Evolutionary conservation across 1,140 invertebrate genomes (phyloP), one percentile per base, ranked within the genome.

Genomic region (Tetramorium parvispinum): DNA sequence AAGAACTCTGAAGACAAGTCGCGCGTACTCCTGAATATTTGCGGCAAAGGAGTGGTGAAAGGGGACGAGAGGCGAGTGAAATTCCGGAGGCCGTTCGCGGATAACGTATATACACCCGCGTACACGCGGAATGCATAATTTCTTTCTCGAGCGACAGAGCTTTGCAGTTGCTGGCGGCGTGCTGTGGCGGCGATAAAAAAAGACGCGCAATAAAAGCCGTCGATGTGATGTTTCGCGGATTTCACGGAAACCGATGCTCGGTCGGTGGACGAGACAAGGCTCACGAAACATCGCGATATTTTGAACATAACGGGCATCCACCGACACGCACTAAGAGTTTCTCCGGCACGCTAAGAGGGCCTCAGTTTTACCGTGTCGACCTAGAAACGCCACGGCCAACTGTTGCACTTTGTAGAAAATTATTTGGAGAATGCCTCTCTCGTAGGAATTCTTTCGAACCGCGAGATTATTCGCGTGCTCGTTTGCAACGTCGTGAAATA

Each of bases 91-190:
- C 55, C 51, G 40, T 76, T 85, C 82, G 59, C 49, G 55, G 49
- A 32, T 61, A 78, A 66, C 82, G 59, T 78, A 32, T 32, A 32
- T 32, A 57, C 85, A 66, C 85, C 76, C 75, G 76, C 85, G 63
- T 77, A 73, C 85, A 85, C 85, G 75, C 85, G 61, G 85, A 81
- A 86, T 86, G 85, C 85, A 86, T 86, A 86, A 86, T 85, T 85
- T 85, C 51, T 53, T 37, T 79, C 24, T 53, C 59, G 27, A 40
- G 16, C 75, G 59, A 40, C 82, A 49, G 73, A 65, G 82, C 82
- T 61, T 85, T 53, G 73, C 49, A 18, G 40, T 32, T 51, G 61
- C 61, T 43, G 49, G 63, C 37, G 37, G 46, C 76, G 37, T 68
- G 76, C 24, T 37, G 49, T 21, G 71, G 71, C 40, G 46, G 21